Percentiles rank a stretch among this genome's conserved stretches.
Conservation (phyloP, 2,113 vertebrate genomes). For the Sylvilagus bachmani region DNA sequence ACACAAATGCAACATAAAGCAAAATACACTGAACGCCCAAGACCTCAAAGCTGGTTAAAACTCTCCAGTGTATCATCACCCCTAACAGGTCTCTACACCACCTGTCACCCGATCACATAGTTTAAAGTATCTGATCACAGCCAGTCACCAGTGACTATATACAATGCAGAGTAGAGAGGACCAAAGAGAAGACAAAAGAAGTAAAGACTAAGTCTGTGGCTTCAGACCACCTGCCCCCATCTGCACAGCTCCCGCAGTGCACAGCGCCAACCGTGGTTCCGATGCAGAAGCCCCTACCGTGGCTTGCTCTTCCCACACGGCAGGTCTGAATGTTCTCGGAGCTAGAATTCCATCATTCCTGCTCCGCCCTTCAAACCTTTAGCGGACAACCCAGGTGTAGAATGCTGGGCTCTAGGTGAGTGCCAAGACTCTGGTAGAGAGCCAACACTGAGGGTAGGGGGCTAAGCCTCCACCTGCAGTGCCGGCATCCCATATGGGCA, state of each 20-base stretch:
- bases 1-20: neutral
- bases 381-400: neutral
- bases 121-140: neutral
- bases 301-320: fast-evolving
- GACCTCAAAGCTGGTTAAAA: neutral
- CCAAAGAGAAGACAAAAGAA: neutral
- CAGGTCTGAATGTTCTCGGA: neutral
- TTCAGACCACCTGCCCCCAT: fast-evolving
- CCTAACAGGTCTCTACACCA: too few relatives aligned
- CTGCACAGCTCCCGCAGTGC: fast-evolving
- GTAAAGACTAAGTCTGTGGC: neutral
- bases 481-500: too few relatives aligned
- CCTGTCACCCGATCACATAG: too few relatives aligned
- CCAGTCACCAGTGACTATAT: neutral
- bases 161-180: neutral
- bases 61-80: too few relatives aligned
- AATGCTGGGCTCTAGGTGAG: neutral
- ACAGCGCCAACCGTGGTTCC: neutral
- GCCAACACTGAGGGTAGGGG: too few relatives aligned
- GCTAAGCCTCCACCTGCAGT: too few relatives aligned
- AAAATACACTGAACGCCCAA: neutral
- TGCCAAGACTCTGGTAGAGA: neutral
- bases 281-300: neutral
- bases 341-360: neutral
- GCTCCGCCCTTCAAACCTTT: neutral